Percentiles rank a stretch among this genome's conserved stretches.
phyloP scores from a whole-genome alignment of 2,113 vertebrate species.

The Monarcha castaneiventris region DNA sequence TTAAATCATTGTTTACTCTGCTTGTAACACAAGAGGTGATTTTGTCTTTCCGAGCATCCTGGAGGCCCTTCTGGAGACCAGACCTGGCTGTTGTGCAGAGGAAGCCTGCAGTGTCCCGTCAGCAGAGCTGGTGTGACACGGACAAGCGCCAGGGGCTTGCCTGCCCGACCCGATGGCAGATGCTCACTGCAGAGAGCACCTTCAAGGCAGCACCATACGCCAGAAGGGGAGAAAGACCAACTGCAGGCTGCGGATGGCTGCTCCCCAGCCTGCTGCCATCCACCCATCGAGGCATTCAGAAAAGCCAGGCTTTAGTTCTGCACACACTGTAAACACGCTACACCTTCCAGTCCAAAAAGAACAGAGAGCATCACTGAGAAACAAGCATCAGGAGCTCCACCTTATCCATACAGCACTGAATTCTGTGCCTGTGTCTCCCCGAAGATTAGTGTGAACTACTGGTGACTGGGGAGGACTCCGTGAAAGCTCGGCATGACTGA shows the following conservation, averaged over 20 bases:
- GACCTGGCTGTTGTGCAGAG: neutral
- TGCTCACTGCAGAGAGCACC: neutral
- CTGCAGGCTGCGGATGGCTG: neutral
- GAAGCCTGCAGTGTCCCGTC: neutral
- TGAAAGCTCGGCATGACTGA: neutral
- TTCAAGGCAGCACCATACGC: neutral
- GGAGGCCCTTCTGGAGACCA: neutral
- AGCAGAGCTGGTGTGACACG: fast-evolving
- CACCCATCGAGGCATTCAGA: neutral
- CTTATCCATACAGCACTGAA: neutral
- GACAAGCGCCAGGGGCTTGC: fast-evolving
- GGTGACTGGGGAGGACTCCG: neutral
- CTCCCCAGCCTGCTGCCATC: neutral
- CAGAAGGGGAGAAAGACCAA: neutral
- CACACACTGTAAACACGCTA: neutral
- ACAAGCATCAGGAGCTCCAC: neutral
- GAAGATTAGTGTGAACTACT: neutral
- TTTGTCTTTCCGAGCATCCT: neutral
- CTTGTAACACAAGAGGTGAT: neutral
- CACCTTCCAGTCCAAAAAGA: neutral
- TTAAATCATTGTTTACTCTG: neutral
- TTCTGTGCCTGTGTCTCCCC: neutral
- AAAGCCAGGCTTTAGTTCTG: neutral
- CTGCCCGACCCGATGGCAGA: neutral
- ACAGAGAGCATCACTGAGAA: neutral